Evolutionary conservation across 2,888 invertebrate genomes (phyloP).

Genomic region (Microplitis deprimator): DNA sequence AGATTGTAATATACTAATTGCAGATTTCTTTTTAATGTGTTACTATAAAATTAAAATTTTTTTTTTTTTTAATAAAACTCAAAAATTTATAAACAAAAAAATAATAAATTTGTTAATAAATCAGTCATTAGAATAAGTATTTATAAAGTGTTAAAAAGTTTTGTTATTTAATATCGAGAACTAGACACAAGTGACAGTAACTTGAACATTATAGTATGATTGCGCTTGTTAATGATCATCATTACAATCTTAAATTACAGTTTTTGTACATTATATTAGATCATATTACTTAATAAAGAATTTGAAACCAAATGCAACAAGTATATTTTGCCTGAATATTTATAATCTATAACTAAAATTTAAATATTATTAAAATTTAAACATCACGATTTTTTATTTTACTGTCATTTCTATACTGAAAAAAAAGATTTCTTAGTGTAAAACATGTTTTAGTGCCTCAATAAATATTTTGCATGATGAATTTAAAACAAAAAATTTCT

Average conservation of each 20-base stretch:
- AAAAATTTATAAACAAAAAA: no score
- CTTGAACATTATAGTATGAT: not conserved
- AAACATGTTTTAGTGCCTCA: no score
- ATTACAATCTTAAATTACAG: not conserved
- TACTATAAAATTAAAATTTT: no score
- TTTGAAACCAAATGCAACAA: not conserved
- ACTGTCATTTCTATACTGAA: no score
- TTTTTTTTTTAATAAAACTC: no score
- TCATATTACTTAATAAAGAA: conserved; percentile 10
- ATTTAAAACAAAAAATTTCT: no score
- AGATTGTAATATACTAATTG: not conserved
- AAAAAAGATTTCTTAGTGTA: no score
- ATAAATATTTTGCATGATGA: no score
- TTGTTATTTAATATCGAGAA: not conserved
- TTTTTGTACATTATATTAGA: not conserved
- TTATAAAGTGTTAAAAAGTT: no score
- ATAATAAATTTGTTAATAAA: no score
- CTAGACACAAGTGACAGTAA: not conserved
- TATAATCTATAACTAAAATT: not conserved
- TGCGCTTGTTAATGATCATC: not conserved
- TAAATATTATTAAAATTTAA: not conserved
- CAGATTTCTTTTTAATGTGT: no score
- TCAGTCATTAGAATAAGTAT: no score
- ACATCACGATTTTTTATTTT: not conserved
- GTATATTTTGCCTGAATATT: not conserved